Conservation (phyloP, 2,888 invertebrate genomes). For the Mechanitis mazaeus region DNA sequence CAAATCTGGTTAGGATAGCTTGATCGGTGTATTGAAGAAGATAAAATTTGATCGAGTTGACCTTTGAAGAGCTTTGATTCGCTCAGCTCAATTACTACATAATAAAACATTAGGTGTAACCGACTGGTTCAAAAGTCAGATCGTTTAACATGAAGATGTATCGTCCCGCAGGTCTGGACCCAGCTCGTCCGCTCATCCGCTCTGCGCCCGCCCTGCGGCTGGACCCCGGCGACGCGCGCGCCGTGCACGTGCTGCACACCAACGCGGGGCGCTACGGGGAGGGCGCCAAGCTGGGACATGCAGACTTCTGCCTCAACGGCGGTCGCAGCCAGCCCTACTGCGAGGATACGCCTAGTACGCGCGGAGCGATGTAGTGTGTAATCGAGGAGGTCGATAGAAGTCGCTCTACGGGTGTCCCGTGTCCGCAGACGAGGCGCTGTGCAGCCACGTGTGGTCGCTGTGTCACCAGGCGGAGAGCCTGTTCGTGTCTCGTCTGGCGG, state of each 20-base stretch:
- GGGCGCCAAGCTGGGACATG: conserved; percentile 82
- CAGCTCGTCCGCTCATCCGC: conserved; percentile 83
- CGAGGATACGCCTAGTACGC: conserved; percentile 81
- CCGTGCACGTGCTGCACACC: conserved; percentile 87
- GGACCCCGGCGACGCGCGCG: conserved; percentile 84
- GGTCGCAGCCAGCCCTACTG: conserved; percentile 87
- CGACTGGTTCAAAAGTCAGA: no score
- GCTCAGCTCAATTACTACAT: no score
- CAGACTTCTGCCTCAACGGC: conserved; percentile 88
- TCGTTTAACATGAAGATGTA: neutral
- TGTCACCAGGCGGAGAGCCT: conserved; percentile 88
- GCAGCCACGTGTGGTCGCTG: conserved; percentile 88
- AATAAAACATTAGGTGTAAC: no score
- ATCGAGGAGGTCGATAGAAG: neutral
- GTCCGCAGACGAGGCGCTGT: conserved; percentile 79
- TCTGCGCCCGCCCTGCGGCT: conserved; percentile 79
- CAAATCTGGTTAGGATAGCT: no score
- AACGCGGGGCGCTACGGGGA: conserved; percentile 89
- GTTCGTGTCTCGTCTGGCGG: conserved; percentile 77
- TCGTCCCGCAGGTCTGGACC: conserved; percentile 78
- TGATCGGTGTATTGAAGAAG: no score
- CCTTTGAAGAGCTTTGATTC: no score
- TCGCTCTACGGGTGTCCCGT: no score
- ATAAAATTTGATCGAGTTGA: no score
- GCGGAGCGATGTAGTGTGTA: neutral